These are phyloP conservation scores for Eurosta solidaginis DNA, from an alignment of 1,140 invertebrate species.

Conservation along the genomic window DNA sequence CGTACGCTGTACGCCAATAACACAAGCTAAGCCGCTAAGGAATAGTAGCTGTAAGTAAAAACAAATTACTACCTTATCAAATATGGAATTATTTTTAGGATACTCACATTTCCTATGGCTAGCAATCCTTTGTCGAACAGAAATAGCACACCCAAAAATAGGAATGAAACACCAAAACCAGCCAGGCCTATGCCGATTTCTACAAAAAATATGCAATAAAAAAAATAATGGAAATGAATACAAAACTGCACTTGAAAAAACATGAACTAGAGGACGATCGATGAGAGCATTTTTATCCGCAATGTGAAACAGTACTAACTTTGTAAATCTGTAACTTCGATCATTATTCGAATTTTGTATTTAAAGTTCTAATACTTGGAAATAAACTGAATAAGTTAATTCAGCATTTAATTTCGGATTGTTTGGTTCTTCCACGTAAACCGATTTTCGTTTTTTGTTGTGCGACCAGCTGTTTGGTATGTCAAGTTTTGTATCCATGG, in stretches of 20 bases:
- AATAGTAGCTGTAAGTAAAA: constrained; percentile 75
- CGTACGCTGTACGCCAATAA: constrained; percentile 94
- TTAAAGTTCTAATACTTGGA: neutral
- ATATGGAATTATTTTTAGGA: neutral
- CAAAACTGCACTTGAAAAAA: constrained; percentile 74
- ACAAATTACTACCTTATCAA: constrained; percentile 62
- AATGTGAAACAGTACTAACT: constrained; percentile 63
- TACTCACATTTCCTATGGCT: constrained; percentile 96
- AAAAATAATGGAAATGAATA: constrained; percentile 1
- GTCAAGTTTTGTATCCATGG: too few relatives aligned
- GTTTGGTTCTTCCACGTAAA: constrained; percentile 21
- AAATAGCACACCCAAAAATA: constrained; percentile 92
- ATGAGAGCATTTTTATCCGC: neutral
- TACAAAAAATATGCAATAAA: constrained; percentile 61
- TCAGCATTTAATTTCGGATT: neutral
- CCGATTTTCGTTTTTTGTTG: neutral
- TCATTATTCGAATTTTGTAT: constrained; percentile 62
- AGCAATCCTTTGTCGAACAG: constrained; percentile 97
- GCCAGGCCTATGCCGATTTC: constrained; percentile 97
- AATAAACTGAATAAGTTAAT: neutral
- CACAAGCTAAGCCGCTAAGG: constrained; percentile 90
- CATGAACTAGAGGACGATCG: constrained; percentile 28
- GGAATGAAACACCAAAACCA: constrained; percentile 93
- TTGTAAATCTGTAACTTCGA: constrained; percentile 74
- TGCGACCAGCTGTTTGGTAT: neutral